Evolutionary conservation across 2,888 invertebrate species (phyloP), one percentile per base, ranked within the genome.

Genomic region (Xylota sylvarum): DNA sequence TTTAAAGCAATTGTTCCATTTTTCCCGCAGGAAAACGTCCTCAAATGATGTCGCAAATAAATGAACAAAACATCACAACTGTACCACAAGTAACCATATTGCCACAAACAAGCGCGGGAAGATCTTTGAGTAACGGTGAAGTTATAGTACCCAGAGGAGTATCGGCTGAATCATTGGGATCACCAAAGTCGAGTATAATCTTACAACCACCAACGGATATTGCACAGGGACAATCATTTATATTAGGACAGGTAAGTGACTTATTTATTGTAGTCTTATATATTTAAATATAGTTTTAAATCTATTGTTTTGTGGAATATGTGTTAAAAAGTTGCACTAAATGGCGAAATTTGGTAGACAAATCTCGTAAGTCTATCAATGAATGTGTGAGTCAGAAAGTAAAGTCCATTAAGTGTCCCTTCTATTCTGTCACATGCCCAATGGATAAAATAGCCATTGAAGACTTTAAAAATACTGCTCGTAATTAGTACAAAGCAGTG

Each of bases 201-300:
- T 89, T 94, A 23, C 94, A 94, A 89, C 94, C 94, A 10, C 94
- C 94, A 0, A 90, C 91, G 1, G 90, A 91, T 50, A 88, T 88
- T 48, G 69, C 90, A 37, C 89, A 90, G 52, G 89, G 89, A 12
- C 89, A 90, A 17, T 88, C 90, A 17, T 90, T 92, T 78, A 84
- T 91, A 46, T 89, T 91, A 65, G 90, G 91, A 87, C 92, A 92
- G 89, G 92, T 92, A 82, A 89, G 83, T 32, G 1, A 62, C 35
- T 55, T 58, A 19, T 64, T 17, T 40, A 52, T 46, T n/a, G n/a
- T n/a, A n/a, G n/a, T n/a, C n/a, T n/a, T n/a, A n/a, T n/a, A n/a
- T n/a, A n/a, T n/a, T n/a, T n/a, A n/a, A n/a, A n/a, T n/a, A n/a
- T n/a, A n/a, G n/a, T n/a, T n/a, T n/a, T n/a, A n/a, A n/a, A n/a